Conservation (phyloP, 2,797 vertebrate species). For the Anguilla anguilla region DNA sequence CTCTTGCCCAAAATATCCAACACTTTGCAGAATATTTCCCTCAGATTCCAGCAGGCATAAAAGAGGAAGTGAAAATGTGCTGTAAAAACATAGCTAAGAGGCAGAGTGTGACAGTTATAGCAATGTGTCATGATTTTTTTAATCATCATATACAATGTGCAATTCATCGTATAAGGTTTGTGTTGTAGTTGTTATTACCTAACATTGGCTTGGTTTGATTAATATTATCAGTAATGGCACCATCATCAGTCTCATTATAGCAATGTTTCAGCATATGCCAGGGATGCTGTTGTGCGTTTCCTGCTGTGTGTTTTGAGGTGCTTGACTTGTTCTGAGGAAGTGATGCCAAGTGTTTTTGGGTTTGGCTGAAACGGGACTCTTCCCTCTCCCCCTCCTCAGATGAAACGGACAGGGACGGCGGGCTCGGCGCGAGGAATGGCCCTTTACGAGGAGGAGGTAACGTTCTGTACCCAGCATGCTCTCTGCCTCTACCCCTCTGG, state of each 20-base stretch:
- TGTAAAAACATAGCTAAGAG: not conserved
- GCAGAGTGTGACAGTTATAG: not conserved
- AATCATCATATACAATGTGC: not conserved
- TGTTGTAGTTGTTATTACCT: not conserved
- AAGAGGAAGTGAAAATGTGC: too few relatives aligned
- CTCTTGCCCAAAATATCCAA: too few relatives aligned
- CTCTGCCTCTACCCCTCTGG: too few relatives aligned
- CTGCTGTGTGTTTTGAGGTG: not conserved
- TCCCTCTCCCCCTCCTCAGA: constrained; percentile 64
- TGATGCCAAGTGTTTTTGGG: not conserved
- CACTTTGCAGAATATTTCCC: too few relatives aligned
- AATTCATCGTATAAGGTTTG: not conserved
- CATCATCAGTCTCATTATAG: not conserved
- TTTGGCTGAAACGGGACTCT: not conserved
- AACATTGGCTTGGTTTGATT: not conserved
- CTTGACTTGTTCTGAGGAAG: constrained; percentile 3
- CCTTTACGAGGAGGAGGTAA: constrained; percentile 93
- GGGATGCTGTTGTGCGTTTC: not conserved
- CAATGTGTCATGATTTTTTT: not conserved
- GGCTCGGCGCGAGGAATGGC: constrained; percentile 89
- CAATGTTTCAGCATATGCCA: not conserved
- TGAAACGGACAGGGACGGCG: constrained; percentile 84
- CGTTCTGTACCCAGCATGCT: constrained; percentile 25
- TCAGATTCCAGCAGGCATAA: too few relatives aligned
- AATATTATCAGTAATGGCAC: not conserved